phyloP scores from a whole-genome alignment of 2,113 vertebrate genomes.

The Melospiza georgiana region DNA sequence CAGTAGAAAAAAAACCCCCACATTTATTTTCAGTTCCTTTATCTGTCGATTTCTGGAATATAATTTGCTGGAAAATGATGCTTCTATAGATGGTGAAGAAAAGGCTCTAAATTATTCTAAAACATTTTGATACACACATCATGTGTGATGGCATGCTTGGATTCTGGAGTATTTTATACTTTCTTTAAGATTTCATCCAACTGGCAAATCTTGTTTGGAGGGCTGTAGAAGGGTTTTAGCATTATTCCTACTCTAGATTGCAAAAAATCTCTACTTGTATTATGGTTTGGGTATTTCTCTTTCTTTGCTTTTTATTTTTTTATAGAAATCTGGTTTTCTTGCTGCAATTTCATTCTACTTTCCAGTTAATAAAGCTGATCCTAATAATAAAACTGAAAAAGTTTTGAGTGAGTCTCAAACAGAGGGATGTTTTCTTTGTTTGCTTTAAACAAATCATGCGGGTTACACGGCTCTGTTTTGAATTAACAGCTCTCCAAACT shows the following conservation, averaged over 20 bases:
- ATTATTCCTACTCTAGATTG: neutral
- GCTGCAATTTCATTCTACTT: neutral
- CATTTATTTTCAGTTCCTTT: neutral
- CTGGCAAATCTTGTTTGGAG: neutral
- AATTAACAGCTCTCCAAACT: constrained; percentile 18
- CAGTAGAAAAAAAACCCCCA: accelerated
- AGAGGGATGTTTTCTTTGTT: neutral
- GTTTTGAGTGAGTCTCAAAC: neutral
- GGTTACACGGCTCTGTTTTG: neutral
- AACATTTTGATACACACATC: neutral
- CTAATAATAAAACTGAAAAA: neutral
- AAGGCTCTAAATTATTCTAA: neutral
- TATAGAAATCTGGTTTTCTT: neutral
- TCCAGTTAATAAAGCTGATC: neutral
- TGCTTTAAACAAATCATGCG: neutral
- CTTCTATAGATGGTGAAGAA: neutral
- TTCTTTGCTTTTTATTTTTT: neutral
- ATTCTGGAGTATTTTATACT: neutral
- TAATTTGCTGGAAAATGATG: neutral
- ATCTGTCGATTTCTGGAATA: neutral
- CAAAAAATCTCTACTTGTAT: neutral
- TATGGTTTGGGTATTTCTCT: neutral
- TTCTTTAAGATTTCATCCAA: neutral
- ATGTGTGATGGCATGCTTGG: neutral
- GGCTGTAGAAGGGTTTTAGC: neutral